Evolutionary conservation across 2,113 vertebrate genomes (phyloP).

Genomic region (Leptosomus discolor): DNA sequence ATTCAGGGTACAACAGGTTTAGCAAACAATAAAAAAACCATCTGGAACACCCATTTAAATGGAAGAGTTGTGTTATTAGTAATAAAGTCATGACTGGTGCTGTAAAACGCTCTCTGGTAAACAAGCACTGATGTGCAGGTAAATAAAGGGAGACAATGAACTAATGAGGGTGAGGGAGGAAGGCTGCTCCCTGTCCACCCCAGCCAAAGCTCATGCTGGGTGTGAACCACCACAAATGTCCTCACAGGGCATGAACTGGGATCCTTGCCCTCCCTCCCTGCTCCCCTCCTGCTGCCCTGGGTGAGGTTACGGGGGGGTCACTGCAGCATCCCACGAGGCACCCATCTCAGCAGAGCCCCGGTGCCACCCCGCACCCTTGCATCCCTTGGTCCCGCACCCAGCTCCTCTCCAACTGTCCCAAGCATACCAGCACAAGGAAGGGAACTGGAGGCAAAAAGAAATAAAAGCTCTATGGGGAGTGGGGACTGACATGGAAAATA

Average conservation of each 20-base stretch:
- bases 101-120: not conserved
- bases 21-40: constrained; percentile 46
- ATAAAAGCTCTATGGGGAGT: too few relatives aligned
- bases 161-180: not conserved
- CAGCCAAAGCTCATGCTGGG: not conserved
- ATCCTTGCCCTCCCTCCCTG: not conserved
- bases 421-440: not conserved
- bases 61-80: not conserved
- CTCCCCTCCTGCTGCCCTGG: fast-evolving
- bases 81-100: not conserved
- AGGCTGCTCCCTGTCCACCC: not conserved
- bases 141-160: not conserved
- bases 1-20: constrained; percentile 64
- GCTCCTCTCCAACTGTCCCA: not conserved
- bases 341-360: not conserved
- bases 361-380: not conserved
- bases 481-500: too few relatives aligned
- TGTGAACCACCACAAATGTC: not conserved
- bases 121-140: not conserved
- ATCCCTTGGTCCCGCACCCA: not conserved
- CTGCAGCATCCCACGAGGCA: not conserved
- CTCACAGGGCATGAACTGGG: not conserved
- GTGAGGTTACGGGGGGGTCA: fast-evolving
- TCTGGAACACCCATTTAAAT: not conserved
- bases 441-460: not conserved